Conservation (phyloP, 2,797 vertebrate species). For the Ptychobarbus kaznakovi region DNA sequence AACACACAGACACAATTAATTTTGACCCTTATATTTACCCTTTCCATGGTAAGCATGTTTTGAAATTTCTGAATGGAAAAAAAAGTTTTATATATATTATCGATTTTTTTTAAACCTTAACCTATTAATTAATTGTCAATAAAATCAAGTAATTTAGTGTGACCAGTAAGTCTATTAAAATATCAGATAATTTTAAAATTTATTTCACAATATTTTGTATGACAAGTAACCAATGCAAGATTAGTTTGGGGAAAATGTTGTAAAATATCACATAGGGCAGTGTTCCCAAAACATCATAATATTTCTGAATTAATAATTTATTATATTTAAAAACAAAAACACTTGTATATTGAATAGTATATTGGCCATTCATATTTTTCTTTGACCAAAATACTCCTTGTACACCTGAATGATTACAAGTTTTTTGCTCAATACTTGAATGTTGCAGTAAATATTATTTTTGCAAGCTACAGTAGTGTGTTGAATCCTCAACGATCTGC, state of each 20-base stretch:
- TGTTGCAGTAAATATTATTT: not conserved
- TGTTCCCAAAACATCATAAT: not conserved
- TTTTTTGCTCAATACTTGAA: not conserved
- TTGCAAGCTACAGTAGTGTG: not conserved
- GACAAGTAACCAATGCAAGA: not conserved
- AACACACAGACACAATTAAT: not conserved
- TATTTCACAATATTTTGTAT: not conserved
- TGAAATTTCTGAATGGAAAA: too few species aligned
- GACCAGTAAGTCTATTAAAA: not conserved
- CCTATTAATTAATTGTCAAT: not conserved
- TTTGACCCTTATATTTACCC: too few species aligned
- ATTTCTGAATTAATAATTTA: not conserved
- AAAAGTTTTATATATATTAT: too few species aligned
- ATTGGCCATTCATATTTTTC: not conserved
- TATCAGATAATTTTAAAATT: not conserved
- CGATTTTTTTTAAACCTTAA: not conserved
- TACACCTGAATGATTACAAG: not conserved
- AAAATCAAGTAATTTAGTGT: not conserved
- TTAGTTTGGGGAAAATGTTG: not conserved
- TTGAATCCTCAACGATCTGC: not conserved
- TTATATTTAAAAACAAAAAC: not conserved
- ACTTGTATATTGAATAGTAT: not conserved
- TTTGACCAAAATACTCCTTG: not conserved
- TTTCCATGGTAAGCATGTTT: too few species aligned
- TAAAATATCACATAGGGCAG: not conserved